Evolutionary conservation across 2,113 vertebrate genomes (phyloP).

Genomic region (Monopterus albus): DNA sequence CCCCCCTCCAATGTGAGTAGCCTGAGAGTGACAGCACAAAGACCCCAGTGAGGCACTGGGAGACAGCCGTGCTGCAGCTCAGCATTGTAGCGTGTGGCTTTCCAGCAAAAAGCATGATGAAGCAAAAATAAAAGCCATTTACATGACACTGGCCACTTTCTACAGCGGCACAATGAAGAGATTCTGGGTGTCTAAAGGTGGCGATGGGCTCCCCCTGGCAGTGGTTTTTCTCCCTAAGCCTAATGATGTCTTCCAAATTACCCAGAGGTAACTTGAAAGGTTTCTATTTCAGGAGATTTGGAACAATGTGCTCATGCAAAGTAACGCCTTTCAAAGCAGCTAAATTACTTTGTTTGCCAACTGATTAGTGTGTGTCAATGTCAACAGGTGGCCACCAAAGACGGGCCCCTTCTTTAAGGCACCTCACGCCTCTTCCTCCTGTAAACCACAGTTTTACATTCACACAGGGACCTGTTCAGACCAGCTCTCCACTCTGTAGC

Average conservation of each 20-base stretch:
- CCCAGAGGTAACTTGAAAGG: constrained; percentile 74
- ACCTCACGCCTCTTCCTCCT: constrained; percentile 71
- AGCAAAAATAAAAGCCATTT: constrained; percentile 80
- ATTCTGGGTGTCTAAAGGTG: constrained; percentile 69
- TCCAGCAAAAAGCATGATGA: constrained; percentile 75
- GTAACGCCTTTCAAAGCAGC: constrained; percentile 68
- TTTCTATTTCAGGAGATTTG: constrained; percentile 70
- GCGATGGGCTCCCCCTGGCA: constrained; percentile 55
- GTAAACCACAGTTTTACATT: constrained; percentile 69
- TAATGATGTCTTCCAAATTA: constrained; percentile 78
- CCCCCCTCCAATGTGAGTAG: constrained; percentile 56
- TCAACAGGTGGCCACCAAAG: constrained; percentile 81
- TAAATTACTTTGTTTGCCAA: constrained; percentile 81
- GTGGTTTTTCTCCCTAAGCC: constrained; percentile 30
- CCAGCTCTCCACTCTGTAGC: constrained; percentile 64
- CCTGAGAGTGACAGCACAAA: constrained; percentile 83
- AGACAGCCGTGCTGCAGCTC: constrained; percentile 69
- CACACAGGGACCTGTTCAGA: constrained; percentile 75
- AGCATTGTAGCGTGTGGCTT: constrained; percentile 75
- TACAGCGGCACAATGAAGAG: constrained; percentile 70
- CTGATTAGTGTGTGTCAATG: constrained; percentile 83
- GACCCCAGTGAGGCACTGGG: constrained; percentile 73
- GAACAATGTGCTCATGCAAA: constrained; percentile 65
- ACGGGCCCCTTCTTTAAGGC: constrained; percentile 62
- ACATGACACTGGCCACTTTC: constrained; percentile 80